Evolutionary conservation across 2,888 invertebrate species (phyloP), one percentile per base, ranked within the genome.

Genomic region (Pheosia gnoma): DNA sequence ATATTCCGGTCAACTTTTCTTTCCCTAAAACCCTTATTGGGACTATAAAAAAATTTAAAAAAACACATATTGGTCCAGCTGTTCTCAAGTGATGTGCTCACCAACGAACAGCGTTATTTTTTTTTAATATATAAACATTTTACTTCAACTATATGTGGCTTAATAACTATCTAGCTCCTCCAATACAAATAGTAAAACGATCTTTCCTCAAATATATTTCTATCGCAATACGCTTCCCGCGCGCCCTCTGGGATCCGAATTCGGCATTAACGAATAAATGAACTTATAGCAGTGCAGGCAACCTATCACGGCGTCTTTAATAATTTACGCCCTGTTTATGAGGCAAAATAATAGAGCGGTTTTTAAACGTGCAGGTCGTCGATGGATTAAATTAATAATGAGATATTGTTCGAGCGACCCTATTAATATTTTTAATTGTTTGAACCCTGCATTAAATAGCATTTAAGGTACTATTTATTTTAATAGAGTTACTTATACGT

Each of bases 251-350:
- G 81, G 85, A 76, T 77, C 75, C 72, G 74, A 79, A 78, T 83
- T 78, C 83, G 76, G 76, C 72, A 79, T 78, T 77, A 81, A 85
- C 76, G 81, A 81, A 81, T 84, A 84, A 86, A 85, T 83, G 78
- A 80, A 84, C 78, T 83, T 86, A 83, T 83, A 81, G 80, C 78
- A 80, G 81, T 71, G 74, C 77, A 77, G 25, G 2, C 25, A 72
- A 68, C 72, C 73, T 75, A 79, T 80, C 62, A 63, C 66, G 60
- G 65, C 66, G 63, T 64, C 75, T 79, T 81, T 79, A 82, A 80
- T 83, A 79, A 80, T 78, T 77, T 77, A 85, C 77, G 75, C 72
- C 69, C 71, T 74, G 77, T 79, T 25, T 79, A 74, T 68, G 70
- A 74, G 75, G 79, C 70, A 76, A 74, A 78, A 81, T 83, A 78